These are phyloP conservation scores for Sapajus apella DNA, from an alignment of 2,113 vertebrate genomes.

Conservation along the genomic window DNA sequence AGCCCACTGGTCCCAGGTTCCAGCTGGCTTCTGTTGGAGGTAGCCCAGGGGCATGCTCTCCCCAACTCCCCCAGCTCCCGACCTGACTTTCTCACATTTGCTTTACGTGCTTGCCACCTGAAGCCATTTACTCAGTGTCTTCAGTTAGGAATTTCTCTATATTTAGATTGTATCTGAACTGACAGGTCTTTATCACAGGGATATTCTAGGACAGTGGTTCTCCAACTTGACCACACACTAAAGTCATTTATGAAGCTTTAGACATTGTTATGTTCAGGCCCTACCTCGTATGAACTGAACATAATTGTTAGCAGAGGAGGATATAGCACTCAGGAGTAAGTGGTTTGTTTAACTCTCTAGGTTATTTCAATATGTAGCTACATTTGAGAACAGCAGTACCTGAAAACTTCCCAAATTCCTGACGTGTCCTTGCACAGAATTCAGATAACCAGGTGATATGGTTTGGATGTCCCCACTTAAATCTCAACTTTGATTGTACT, in stretches of 20 bases:
- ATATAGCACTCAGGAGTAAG: rapidly evolving
- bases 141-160: neutral
- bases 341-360: neutral
- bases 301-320: neutral
- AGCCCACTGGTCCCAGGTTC: neutral
- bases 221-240: neutral
- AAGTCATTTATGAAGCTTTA: neutral
- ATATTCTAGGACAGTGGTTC: neutral
- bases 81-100: neutral
- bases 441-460: neutral
- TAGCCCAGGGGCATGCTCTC: rapidly evolving
- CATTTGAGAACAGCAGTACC: neutral
- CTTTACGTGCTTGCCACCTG: neutral
- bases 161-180: neutral
- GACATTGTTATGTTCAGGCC: rapidly evolving
- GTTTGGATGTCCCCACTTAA: too few relatives aligned
- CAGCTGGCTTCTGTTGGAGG: neutral
- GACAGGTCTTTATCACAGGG: neutral
- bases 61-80: rapidly evolving
- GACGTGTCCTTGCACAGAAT: neutral
- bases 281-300: neutral
- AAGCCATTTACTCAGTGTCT: neutral
- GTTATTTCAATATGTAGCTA: neutral
- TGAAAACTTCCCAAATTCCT: neutral
- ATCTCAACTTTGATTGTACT: too few relatives aligned